Evolutionary conservation across 2,113 vertebrate genomes (phyloP).

Genomic region (Ailuropoda melanoleuca): DNA sequence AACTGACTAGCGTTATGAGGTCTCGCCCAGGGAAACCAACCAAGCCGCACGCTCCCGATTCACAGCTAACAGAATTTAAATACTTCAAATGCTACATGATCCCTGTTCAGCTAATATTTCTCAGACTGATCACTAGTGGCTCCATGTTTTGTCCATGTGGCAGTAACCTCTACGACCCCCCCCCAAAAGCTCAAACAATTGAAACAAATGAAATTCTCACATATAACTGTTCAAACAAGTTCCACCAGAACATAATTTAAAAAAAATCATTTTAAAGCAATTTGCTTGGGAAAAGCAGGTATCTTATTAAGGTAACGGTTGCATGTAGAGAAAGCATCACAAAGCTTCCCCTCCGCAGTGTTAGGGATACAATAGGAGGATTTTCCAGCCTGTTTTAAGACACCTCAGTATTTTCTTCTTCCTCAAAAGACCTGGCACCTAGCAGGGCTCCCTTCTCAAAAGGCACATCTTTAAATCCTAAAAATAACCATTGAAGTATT

Average conservation of each 20-base stretch:
- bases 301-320: neutral
- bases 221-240: neutral
- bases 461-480: neutral
- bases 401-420: neutral
- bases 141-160: neutral
- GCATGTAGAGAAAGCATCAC: neutral
- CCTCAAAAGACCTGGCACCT: neutral
- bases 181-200: neutral
- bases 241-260: neutral
- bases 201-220: neutral
- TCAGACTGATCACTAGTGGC: neutral
- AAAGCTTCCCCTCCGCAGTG: rapidly evolving
- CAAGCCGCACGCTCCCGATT: neutral
- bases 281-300: neutral
- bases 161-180: neutral
- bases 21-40: neutral
- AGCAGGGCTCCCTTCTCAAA: neutral
- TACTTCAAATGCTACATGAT: neutral
- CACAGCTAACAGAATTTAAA: neutral
- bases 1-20: neutral
- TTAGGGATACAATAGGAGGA: rapidly evolving
- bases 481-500: neutral
- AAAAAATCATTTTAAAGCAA: neutral
- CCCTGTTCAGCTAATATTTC: neutral
- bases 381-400: neutral